These are phyloP conservation scores for Otolemur crassicaudatus DNA, from an alignment of 2,797 vertebrate species.

Conservation along the genomic window DNA sequence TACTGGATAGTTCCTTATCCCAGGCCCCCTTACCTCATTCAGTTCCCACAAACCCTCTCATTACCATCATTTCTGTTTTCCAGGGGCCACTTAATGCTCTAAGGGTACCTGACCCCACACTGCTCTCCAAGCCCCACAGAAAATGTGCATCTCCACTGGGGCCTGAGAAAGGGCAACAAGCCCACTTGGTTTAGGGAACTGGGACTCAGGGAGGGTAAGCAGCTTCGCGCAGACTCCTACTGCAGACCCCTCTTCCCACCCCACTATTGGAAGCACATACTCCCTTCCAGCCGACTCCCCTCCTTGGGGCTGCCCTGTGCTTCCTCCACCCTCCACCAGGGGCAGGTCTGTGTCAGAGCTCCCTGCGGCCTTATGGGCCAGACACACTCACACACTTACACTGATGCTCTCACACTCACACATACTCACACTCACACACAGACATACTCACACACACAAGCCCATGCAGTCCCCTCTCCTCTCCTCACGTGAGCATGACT, in stretches of 20 bases:
- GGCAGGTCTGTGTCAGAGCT: neutral
- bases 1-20: neutral
- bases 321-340: neutral
- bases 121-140: neutral
- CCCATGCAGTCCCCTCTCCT: neutral
- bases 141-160: neutral
- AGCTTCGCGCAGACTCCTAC: neutral
- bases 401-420: too few species aligned
- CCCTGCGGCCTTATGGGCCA: neutral
- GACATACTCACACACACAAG: neutral
- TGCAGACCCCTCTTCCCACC: neutral
- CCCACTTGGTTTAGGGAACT: conserved; percentile 40
- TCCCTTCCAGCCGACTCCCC: neutral
- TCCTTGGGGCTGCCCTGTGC: neutral
- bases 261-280: neutral
- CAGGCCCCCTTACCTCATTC: neutral
- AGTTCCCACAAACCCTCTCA: neutral
- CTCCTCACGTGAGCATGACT: neutral
- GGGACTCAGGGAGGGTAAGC: neutral
- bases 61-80: conserved; percentile 1
- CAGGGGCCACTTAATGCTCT: neutral
- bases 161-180: neutral
- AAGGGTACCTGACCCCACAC: neutral
- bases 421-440: neutral
- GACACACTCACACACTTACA: neutral